Percentiles rank a stretch among this genome's conserved stretches.
Evolutionary conservation across 2,888 invertebrate genomes (phyloP).

Genomic region (Blastobasis adustella): DNA sequence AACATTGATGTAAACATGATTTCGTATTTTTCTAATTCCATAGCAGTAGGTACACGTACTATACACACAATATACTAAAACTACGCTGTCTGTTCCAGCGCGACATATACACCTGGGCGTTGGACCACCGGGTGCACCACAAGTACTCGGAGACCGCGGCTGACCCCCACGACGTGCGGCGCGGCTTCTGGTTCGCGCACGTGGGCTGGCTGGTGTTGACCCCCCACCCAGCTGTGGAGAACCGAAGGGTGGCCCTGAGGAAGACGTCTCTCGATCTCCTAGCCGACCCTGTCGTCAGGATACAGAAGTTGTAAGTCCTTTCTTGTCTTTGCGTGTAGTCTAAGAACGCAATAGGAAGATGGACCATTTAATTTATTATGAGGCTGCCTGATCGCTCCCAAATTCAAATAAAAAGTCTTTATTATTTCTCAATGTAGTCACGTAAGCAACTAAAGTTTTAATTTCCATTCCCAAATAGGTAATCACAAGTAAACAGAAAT

Average conservation of each 20-base stretch:
- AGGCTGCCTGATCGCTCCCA: too few relatives aligned
- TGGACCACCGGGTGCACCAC: slow-evolving; percentile 92
- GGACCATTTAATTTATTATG: too few relatives aligned
- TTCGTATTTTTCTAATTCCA: too few relatives aligned
- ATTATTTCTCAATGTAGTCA: too few relatives aligned
- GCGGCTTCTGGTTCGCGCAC: slow-evolving; percentile 94
- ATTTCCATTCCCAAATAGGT: too few relatives aligned
- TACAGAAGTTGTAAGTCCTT: slow-evolving; percentile 78
- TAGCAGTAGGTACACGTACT: too few relatives aligned
- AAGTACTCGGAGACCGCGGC: slow-evolving; percentile 91
- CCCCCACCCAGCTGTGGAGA: slow-evolving; percentile 86
- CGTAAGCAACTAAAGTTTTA: too few relatives aligned
- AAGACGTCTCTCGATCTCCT: slow-evolving; percentile 82
- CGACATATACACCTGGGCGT: slow-evolving; percentile 89
- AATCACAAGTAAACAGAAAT: too few relatives aligned
- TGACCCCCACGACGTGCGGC: slow-evolving; percentile 87
- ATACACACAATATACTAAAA: too few relatives aligned
- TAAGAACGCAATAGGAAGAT: too few relatives aligned
- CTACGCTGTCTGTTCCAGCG: slow-evolving; percentile 66
- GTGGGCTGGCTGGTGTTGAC: slow-evolving; percentile 93
- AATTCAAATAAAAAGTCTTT: too few relatives aligned
- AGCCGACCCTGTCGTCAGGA: slow-evolving; percentile 83
- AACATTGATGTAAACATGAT: too few relatives aligned
- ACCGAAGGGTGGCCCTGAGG: slow-evolving; percentile 73
- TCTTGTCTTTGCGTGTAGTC: neutral